These are phyloP conservation scores for Rhorus exstirpatorius DNA, from an alignment of 2,888 invertebrate species.

Conservation along the genomic window DNA sequence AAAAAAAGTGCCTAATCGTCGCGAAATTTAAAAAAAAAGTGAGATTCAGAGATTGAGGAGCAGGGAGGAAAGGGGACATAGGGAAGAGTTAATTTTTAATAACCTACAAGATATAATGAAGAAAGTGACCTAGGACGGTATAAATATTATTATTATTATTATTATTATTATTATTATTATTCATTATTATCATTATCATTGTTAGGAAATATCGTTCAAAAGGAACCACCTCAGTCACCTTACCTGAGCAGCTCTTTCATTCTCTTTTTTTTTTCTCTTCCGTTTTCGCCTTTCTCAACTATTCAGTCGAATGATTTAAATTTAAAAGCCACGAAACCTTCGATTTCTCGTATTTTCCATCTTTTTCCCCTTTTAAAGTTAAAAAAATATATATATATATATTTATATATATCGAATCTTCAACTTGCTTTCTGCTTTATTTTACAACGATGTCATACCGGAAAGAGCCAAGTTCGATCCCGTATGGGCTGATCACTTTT, in stretches of 20 bases:
- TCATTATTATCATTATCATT: too few relatives aligned
- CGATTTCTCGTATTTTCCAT: slow-evolving; percentile 7
- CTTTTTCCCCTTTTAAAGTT: not conserved
- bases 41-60: slow-evolving; percentile 55
- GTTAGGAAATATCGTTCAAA: slow-evolving; percentile 67
- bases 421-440: slow-evolving; percentile 55
- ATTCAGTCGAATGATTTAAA: slow-evolving; percentile 47
- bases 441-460: not conserved
- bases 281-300: slow-evolving; percentile 62
- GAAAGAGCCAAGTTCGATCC: not conserved
- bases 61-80: slow-evolving; percentile 55
- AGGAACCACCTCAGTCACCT: slow-evolving; percentile 63
- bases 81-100: slow-evolving; percentile 69
- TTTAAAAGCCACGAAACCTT: slow-evolving; percentile 32
- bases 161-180: slow-evolving; percentile 65
- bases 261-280: slow-evolving; percentile 47
- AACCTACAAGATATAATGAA: slow-evolving; percentile 54
- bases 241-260: slow-evolving; percentile 63
- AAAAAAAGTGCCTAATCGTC: slow-evolving; percentile 73
- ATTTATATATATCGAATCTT: too few relatives aligned
- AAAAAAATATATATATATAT: too few relatives aligned
- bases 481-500: too few relatives aligned
- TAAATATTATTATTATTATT: slow-evolving; percentile 69
- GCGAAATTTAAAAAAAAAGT: slow-evolving; percentile 67
- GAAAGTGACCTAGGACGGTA: slow-evolving; percentile 61